phyloP scores from a whole-genome alignment of 2,113 vertebrate genomes.

The Apistogramma diplotaenia region DNA sequence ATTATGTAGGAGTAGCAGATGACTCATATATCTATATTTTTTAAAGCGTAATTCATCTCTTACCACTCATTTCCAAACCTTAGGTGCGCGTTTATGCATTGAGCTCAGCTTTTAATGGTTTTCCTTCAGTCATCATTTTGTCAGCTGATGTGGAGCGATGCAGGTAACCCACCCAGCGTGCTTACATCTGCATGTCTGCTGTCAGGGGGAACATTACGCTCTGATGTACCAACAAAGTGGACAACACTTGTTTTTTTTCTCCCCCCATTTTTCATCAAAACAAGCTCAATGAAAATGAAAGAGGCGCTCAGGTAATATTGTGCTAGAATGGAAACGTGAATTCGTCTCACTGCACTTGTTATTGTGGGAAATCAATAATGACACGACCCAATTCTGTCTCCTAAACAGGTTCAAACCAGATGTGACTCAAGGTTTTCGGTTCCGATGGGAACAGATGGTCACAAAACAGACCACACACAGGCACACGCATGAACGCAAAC shows the following conservation, averaged over 20 bases:
- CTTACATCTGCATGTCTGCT: background rate
- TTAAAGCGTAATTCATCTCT: no score
- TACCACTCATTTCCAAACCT: no score
- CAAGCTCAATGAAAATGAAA: background rate
- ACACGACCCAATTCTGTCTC: background rate
- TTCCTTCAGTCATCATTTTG: background rate
- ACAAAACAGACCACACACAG: background rate
- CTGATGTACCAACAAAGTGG: background rate
- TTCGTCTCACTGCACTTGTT: background rate
- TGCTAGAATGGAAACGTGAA: background rate
- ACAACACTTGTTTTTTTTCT: background rate
- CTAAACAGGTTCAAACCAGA: constrained; percentile 34
- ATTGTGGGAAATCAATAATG: background rate
- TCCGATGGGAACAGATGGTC: constrained; percentile 16
- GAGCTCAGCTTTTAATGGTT: no score
- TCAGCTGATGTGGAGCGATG: accelerated
- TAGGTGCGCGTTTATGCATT: no score
- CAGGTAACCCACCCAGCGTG: background rate
- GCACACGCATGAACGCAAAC: background rate
- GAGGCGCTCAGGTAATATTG: background rate
- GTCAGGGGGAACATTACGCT: background rate
- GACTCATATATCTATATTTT: no score
- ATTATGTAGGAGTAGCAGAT: no score
- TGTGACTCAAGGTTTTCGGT: constrained; percentile 12
- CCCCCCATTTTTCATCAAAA: background rate